Conservation (phyloP, 1,140 invertebrate genomes). For the Ptiloglossa arizonensis region DNA sequence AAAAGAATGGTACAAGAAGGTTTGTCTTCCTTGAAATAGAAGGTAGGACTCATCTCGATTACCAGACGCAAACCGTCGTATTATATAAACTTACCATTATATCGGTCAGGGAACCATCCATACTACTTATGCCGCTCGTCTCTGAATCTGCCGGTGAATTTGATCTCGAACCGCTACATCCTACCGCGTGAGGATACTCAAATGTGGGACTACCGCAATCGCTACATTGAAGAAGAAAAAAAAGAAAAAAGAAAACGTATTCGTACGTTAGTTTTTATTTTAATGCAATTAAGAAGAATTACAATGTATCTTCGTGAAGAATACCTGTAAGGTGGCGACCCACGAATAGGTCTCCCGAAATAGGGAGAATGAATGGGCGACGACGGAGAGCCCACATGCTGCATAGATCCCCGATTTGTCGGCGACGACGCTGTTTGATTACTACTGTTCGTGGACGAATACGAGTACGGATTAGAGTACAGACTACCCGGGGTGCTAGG, state of each 20-base stretch:
- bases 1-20: too few relatives aligned
- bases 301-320: background rate
- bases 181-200: constrained; percentile 77
- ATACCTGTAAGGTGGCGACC: constrained; percentile 78
- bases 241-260: constrained; percentile 21
- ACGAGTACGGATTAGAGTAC: constrained; percentile 77
- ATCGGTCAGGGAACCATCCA: constrained; percentile 84
- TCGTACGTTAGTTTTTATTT: constrained; percentile 12
- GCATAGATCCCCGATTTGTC: constrained; percentile 64
- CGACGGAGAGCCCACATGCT: constrained; percentile 64
- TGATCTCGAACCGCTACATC: constrained; percentile 82
- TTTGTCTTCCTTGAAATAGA: too few relatives aligned
- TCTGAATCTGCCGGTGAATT: constrained; percentile 85
- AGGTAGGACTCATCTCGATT: too few relatives aligned
- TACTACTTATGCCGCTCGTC: constrained; percentile 84
- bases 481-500: constrained; percentile 82
- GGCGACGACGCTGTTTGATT: constrained; percentile 68
- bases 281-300: background rate
- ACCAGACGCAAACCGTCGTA: too few relatives aligned
- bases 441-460: constrained; percentile 66
- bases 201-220: constrained; percentile 82
- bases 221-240: constrained; percentile 63
- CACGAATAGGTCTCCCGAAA: constrained; percentile 77
- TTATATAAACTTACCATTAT: constrained; percentile 88
- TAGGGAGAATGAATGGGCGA: constrained; percentile 65